Conservation (phyloP, 2,113 vertebrate species). For the Psittacara wagleri region DNA sequence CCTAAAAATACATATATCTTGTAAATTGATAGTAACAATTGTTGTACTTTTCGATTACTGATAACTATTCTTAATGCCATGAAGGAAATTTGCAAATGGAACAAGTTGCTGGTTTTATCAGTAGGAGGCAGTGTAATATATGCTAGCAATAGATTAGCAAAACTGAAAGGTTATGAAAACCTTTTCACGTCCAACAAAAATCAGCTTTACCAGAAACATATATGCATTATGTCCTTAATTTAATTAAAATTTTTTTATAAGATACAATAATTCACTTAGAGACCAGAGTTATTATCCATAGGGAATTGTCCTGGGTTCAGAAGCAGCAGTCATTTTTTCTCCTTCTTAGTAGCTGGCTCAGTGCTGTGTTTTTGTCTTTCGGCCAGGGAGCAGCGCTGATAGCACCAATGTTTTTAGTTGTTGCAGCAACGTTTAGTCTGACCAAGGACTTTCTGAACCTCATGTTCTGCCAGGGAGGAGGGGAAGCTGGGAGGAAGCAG, state of each 20-base stretch:
- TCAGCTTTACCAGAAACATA: background rate
- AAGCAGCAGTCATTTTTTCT: no score
- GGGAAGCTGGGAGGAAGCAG: no score
- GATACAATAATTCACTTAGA: background rate
- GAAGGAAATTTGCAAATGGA: background rate
- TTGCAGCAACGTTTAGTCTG: no score
- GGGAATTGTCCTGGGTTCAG: background rate
- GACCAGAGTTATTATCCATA: background rate
- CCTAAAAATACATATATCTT: background rate
- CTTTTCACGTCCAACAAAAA: background rate
- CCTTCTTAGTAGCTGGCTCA: no score
- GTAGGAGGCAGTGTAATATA: background rate
- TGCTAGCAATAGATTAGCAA: background rate
- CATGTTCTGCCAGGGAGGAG: no score
- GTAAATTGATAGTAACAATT: background rate
- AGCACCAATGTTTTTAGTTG: no score
- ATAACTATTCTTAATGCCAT: background rate
- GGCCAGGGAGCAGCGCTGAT: no score
- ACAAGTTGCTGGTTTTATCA: background rate
- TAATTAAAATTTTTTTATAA: background rate
- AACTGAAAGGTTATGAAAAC: background rate
- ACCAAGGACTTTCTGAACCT: no score
- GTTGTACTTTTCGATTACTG: background rate
- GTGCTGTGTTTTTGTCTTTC: no score
- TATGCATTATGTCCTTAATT: background rate